These are phyloP conservation scores for Pachymerium ferrugineum DNA, from an alignment of 2,888 invertebrate species.

Conservation along the genomic window DNA sequence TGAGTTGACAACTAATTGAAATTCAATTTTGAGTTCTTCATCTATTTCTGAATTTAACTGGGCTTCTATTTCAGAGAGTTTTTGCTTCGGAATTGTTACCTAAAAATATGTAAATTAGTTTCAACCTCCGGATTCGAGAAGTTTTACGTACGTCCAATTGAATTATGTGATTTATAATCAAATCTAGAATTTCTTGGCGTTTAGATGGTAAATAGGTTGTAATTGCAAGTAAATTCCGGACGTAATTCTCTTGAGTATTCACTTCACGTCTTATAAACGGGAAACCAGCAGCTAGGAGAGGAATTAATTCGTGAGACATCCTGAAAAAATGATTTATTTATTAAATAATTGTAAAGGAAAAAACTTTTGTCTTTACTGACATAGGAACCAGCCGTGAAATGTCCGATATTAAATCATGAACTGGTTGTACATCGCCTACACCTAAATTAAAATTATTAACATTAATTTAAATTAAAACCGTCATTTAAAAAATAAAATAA, in stretches of 20 bases:
- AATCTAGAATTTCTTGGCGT: background rate
- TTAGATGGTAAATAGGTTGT: background rate
- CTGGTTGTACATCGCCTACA: background rate
- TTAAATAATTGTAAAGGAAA: background rate
- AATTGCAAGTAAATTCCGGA: background rate
- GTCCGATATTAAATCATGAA: background rate
- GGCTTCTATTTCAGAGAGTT: background rate
- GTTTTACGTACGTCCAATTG: conserved; percentile 3
- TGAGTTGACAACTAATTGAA: background rate
- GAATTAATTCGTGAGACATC: background rate
- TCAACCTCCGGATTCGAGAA: background rate
- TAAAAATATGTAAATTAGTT: background rate
- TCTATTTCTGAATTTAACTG: background rate
- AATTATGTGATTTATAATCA: background rate
- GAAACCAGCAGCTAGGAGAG: background rate
- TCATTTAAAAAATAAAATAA: too few species aligned
- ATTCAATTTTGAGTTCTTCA: background rate
- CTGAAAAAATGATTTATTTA: too few species aligned
- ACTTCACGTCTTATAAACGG: background rate
- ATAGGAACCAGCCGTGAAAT: background rate
- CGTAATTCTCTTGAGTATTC: background rate
- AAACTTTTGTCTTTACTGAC: background rate
- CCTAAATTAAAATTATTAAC: background rate
- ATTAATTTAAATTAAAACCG: too few species aligned
- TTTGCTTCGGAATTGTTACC: background rate